These are phyloP conservation scores for Daboia siamensis DNA, from an alignment of 2,113 vertebrate species.

Conservation along the genomic window DNA sequence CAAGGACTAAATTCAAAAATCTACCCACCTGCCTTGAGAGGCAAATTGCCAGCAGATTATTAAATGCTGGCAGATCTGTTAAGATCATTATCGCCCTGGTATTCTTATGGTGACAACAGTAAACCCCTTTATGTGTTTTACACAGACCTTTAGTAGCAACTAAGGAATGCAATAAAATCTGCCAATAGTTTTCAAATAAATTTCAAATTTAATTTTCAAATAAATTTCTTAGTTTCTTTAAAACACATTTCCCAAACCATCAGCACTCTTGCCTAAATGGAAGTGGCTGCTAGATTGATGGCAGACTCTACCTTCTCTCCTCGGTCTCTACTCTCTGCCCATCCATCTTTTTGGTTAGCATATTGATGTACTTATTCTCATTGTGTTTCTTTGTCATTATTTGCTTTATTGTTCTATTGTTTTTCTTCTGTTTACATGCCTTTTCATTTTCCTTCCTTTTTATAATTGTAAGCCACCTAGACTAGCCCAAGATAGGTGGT, in stretches of 20 bases:
- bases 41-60: conserved; percentile 1
- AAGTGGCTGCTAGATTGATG: neutral
- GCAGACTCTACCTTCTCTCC: neutral
- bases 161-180: neutral
- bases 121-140: neutral
- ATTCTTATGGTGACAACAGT: neutral
- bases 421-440: neutral
- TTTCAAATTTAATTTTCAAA: neutral
- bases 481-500: neutral
- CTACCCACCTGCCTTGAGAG: neutral
- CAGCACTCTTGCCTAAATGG: neutral
- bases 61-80: neutral
- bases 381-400: neutral
- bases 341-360: neutral
- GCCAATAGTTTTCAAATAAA: neutral
- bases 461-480: neutral
- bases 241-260: neutral
- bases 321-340: neutral
- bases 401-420: neutral
- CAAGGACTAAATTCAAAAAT: neutral
- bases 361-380: neutral
- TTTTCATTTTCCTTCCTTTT: neutral
- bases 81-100: neutral
- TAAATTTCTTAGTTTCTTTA: neutral
- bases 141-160: neutral